These are phyloP conservation scores for Zaprionus capensis DNA, from an alignment of 1,140 invertebrate species.

Conservation along the genomic window DNA sequence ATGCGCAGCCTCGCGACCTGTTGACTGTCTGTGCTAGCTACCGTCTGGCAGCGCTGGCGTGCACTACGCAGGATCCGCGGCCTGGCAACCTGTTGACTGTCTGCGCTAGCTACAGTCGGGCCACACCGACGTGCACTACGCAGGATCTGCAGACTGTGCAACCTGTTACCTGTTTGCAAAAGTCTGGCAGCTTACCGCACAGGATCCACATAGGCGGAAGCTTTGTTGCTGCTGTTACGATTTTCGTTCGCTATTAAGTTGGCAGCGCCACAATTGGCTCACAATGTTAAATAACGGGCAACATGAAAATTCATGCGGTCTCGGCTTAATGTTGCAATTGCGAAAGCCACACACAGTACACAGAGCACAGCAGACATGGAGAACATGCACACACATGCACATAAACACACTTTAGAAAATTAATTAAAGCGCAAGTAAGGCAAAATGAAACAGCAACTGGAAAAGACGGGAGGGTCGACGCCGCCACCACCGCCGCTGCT, in stretches of 20 bases:
- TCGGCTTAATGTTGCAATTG: constrained; percentile 59
- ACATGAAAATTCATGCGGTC: constrained; percentile 45
- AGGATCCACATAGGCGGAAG: neutral
- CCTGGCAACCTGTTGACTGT: no score
- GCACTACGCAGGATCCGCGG: no score
- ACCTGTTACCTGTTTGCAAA: neutral
- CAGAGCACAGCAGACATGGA: constrained; percentile 32
- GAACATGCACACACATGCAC: constrained; percentile 29
- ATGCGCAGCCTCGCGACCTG: no score
- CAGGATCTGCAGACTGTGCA: constrained; percentile 10
- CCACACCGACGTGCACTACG: neutral
- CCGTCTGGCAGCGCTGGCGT: no score
- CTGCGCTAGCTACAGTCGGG: no score
- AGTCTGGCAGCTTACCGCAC: neutral
- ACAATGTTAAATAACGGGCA: constrained; percentile 37
- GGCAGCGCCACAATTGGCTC: constrained; percentile 23
- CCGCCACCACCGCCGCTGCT: neutral
- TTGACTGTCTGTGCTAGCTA: no score
- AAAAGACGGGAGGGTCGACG: constrained; percentile 19
- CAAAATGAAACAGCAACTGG: constrained; percentile 38
- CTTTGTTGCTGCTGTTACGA: constrained; percentile 5
- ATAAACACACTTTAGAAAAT: constrained; percentile 69
- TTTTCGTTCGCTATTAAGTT: constrained; percentile 1
- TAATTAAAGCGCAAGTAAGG: constrained; percentile 70
- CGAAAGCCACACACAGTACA: constrained; percentile 46